Evolutionary conservation across 2,888 invertebrate genomes (phyloP).

Genomic region (Dinocampus coccinellae): DNA sequence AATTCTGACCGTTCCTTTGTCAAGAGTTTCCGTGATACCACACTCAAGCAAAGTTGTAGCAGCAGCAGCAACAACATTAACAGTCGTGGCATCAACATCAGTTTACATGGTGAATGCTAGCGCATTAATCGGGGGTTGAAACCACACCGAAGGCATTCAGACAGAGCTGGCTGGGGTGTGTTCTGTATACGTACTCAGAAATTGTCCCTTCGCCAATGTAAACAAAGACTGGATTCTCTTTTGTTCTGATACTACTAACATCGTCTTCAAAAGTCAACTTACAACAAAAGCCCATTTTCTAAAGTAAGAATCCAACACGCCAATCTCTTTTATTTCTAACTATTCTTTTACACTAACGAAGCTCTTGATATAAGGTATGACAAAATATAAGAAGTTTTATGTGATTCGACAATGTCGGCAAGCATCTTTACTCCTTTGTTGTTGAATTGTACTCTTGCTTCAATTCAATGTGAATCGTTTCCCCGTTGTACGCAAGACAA

Average conservation of each 20-base stretch:
- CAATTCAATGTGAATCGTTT: conserved; percentile 15
- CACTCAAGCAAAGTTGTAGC: not conserved
- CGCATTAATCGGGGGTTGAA: conserved; percentile 31
- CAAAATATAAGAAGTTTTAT: not conserved
- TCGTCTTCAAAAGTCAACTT: conserved; percentile 30
- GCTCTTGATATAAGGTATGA: not conserved
- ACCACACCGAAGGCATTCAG: conserved; percentile 12
- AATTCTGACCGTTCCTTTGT: conserved; percentile 22
- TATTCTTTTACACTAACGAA: conserved; percentile 14
- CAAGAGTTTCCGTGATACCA: conserved; percentile 22
- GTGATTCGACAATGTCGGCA: conserved; percentile 14
- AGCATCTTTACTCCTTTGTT: conserved; percentile 17
- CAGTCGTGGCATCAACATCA: not conserved
- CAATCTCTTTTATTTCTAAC: conserved; percentile 1
- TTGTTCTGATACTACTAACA: conserved; percentile 17
- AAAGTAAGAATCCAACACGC: conserved; percentile 6
- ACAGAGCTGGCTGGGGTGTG: not conserved
- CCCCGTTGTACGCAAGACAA: conserved; percentile 19
- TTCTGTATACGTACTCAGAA: conserved; percentile 13
- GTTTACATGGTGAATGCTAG: not conserved
- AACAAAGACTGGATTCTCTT: conserved; percentile 27
- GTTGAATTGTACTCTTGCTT: not conserved
- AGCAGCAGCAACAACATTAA: conserved; percentile 4
- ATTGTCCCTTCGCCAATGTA: conserved; percentile 25
- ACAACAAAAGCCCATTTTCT: not conserved